Evolutionary conservation across 2,113 vertebrate species (phyloP), one percentile per base, ranked within the genome.

Genomic region (Sarotherodon lohbergeri): DNA sequence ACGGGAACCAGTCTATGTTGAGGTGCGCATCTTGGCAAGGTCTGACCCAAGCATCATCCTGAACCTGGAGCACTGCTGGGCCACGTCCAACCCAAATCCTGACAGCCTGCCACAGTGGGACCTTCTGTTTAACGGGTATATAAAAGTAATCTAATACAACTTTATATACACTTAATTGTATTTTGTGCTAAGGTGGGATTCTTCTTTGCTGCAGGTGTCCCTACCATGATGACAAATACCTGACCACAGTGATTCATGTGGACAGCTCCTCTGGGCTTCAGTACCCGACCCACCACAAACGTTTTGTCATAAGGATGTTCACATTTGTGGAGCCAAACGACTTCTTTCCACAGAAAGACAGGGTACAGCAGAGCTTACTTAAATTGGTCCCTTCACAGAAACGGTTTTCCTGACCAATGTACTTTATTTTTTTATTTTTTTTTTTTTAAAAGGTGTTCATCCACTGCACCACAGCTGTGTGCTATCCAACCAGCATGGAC

Each of bases 41-140:
- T 88, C 90, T 0, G 96, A 97, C 29, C 94, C 95, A 3, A 95
- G 95, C 66, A 50, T 96, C 0, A 1, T 92, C 78, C 89, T 97
- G 56, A 93, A 90, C 43, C 89, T 97, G 88, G 94, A 96, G 48
- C 91, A 89, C 82, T 96, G 96, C 89, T 97, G 96, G 96, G 92
- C 95, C 82, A 96, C 96, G 1, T 34, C 92, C 5, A 59, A 10
- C 4, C 80, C 93, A 2, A 88, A 91, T 46, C 86, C 95, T 16
- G 8, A 81, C 6, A 91, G 94, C 29, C 11, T 90, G 16, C 96
- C 95, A 24, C 95, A 96, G 83, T 96, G 96, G 96, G 95, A 96
- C 63, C 91, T 97, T 29, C 82, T 96, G 16, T 11, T 92, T 48
- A 12, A 95, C 11, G 96, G 96, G 96, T 97, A 94, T 56, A 78